A percentile compares a stretch with the other conserved stretches of the same genome.
Evolutionary conservation across 2,113 vertebrate species (phyloP).

Genomic region (Equus przewalskii): DNA sequence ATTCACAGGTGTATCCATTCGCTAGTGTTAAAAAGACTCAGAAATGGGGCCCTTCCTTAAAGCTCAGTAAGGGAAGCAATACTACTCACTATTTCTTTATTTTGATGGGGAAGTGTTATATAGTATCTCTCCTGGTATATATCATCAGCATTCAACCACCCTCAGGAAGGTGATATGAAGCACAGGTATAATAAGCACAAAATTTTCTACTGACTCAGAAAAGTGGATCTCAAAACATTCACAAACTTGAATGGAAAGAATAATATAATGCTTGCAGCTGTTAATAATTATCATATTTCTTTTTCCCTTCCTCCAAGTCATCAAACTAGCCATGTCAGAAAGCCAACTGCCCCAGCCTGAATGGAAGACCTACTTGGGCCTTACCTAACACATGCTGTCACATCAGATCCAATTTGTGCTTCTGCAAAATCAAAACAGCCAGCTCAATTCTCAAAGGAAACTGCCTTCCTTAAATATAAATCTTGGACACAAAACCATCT

Average conservation of each 20-base stretch:
- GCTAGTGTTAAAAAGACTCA: slow-evolving; percentile 44
- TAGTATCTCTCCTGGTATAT: background rate
- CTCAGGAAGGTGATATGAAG: background rate
- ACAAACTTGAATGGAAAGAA: slow-evolving; percentile 6
- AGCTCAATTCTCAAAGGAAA: slow-evolving; percentile 40
- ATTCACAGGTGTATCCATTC: slow-evolving; percentile 24
- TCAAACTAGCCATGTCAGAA: slow-evolving; percentile 51
- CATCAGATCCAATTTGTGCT: slow-evolving; percentile 7
- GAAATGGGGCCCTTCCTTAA: slow-evolving; percentile 35
- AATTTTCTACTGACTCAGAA: slow-evolving; percentile 23
- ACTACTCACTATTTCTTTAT: slow-evolving; percentile 33
- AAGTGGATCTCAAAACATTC: slow-evolving; percentile 18
- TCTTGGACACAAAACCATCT: slow-evolving; percentile 45
- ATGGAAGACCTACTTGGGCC: background rate
- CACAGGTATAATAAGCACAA: background rate
- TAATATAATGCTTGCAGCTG: background rate
- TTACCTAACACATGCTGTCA: slow-evolving; percentile 45
- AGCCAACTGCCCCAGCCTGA: background rate
- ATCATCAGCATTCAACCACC: background rate
- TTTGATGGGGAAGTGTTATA: background rate
- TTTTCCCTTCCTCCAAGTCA: slow-evolving; percentile 16
- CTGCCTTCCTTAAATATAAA: slow-evolving; percentile 68
- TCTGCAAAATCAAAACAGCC: slow-evolving; percentile 58
- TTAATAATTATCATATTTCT: slow-evolving; percentile 15
- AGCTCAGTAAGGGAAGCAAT: slow-evolving; percentile 21